phyloP scores from a whole-genome alignment of 2,797 vertebrate species.

The Pangasius krempfi region DNA sequence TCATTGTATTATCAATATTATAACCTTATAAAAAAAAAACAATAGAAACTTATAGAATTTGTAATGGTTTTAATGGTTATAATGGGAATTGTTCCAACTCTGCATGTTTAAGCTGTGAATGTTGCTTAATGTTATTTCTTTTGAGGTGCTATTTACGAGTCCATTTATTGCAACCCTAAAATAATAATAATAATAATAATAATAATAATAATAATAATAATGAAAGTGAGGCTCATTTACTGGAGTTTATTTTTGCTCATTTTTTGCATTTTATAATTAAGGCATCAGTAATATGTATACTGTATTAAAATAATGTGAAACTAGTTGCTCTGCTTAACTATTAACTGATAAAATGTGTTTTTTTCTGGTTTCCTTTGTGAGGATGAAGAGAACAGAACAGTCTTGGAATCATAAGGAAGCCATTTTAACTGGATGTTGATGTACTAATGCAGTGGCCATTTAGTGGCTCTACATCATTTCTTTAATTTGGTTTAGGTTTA shows the following conservation, averaged over 20 bases:
- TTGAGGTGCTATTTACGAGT: background rate
- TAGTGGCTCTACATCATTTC: background rate
- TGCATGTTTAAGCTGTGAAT: background rate
- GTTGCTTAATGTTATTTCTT: background rate
- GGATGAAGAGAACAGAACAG: background rate
- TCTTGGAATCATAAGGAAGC: background rate
- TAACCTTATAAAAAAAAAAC: background rate
- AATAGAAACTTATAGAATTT: no score
- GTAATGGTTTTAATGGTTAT: no score
- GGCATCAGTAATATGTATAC: background rate
- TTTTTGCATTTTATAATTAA: background rate
- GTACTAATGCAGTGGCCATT: background rate
- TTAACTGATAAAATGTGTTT: background rate
- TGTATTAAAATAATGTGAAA: background rate
- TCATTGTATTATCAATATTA: background rate
- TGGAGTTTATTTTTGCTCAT: background rate
- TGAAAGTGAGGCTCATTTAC: background rate
- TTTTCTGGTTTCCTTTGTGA: background rate
- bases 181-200: background rate
- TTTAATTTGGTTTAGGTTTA: background rate
- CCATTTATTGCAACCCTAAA: background rate
- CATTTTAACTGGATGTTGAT: background rate
- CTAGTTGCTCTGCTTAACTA: background rate
- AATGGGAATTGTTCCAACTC: background rate
- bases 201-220: no score